Evolutionary conservation across 2,888 invertebrate species (phyloP).

Genomic region (Andrena hattorfiana): DNA sequence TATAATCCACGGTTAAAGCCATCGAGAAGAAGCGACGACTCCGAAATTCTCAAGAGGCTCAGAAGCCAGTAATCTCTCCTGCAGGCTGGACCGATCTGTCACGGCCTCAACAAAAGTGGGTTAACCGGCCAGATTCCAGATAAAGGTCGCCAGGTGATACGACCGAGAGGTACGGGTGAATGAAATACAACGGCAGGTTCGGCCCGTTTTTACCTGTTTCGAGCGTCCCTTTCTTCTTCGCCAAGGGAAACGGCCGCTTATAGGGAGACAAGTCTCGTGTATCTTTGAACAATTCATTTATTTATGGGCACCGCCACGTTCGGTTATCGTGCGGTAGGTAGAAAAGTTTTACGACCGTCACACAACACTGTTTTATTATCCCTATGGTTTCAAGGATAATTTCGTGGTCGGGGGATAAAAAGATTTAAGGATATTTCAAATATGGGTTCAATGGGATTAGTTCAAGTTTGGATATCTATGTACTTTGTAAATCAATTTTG

Average conservation of each 20-base stretch:
- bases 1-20: constrained; percentile 9
- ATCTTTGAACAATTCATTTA: constrained; percentile 17
- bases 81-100: constrained; percentile 52
- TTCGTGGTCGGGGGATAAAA: background rate
- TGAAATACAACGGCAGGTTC: constrained; percentile 48
- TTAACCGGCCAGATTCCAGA: constrained; percentile 68
- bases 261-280: background rate
- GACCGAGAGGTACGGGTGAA: constrained; percentile 25
- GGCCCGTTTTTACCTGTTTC: constrained; percentile 46
- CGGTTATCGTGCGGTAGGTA: background rate
- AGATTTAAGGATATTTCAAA: too few relatives aligned
- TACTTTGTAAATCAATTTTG: too few relatives aligned
- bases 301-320: background rate
- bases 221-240: background rate
- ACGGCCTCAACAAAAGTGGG: constrained; percentile 54
- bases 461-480: too few relatives aligned
- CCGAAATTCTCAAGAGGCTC: constrained; percentile 31
- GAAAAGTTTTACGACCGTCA: background rate
- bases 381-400: background rate
- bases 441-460: too few relatives aligned
- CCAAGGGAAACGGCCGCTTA: background rate
- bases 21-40: background rate
- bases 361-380: background rate
- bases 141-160: constrained; percentile 67
- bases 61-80: constrained; percentile 27